These are phyloP conservation scores for Pentamera pediparva DNA, from an alignment of 53 echinoderm and acorn worm genomes.

Conservation along the genomic window DNA sequence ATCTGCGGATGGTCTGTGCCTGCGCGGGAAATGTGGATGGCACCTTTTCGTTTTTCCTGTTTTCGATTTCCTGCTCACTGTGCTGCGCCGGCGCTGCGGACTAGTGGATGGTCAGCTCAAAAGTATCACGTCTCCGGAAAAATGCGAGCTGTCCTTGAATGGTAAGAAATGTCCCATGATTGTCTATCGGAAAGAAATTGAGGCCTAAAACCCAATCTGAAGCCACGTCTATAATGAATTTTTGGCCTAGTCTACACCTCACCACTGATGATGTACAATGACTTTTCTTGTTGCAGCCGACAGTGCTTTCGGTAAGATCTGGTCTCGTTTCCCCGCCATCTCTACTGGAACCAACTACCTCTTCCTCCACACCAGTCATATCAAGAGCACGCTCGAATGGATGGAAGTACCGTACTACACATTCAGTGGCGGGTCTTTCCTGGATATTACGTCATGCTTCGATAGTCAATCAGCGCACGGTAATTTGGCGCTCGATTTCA, in stretches of 20 bases:
- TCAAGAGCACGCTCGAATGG: conserved; percentile 13
- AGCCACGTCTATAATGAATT: not conserved
- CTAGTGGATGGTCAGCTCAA: no score
- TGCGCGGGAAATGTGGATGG: no score
- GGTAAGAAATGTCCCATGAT: no score
- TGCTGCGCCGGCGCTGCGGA: no score
- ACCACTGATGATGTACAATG: not conserved
- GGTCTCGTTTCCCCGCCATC: conserved; percentile 10
- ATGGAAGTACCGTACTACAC: not conserved
- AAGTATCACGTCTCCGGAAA: no score
- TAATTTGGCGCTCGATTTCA: conserved; percentile 13
- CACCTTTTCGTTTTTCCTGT: no score
- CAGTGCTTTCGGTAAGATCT: conserved; percentile 1
- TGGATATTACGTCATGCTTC: conserved; percentile 29
- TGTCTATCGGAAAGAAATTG: no score
- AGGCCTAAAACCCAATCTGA: no score
- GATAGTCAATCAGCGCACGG: not conserved
- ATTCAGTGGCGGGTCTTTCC: not conserved
- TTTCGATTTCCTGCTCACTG: no score
- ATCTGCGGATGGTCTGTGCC: no score
- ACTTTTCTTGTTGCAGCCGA: not conserved
- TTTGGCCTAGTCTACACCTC: not conserved
- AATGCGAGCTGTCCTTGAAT: no score
- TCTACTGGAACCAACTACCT: not conserved
- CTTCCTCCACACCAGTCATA: not conserved